These are phyloP conservation scores for Bedellia somnulentella DNA, from an alignment of 2,888 invertebrate species.

Conservation along the genomic window DNA sequence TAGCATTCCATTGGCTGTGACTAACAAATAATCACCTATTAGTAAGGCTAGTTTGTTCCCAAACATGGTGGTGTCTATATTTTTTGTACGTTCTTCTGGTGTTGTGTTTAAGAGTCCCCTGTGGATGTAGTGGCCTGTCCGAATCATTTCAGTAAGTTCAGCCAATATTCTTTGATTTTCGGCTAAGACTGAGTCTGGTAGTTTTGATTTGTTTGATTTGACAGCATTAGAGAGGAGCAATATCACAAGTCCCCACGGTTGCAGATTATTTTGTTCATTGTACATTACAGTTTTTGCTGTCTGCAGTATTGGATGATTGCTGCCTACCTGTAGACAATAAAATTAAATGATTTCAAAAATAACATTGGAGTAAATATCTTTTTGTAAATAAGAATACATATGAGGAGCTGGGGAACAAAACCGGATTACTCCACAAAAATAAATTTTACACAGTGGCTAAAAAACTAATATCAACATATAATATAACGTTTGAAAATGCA, in stretches of 20 bases:
- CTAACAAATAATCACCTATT: slow-evolving; percentile 84
- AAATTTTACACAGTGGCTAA: no score
- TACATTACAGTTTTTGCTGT: slow-evolving; percentile 81
- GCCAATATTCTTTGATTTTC: slow-evolving; percentile 50
- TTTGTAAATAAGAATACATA: no score
- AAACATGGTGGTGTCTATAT: slow-evolving; percentile 72
- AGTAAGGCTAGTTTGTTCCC: slow-evolving; percentile 88
- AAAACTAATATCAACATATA: no score
- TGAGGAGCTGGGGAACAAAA: no score
- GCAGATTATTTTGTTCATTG: slow-evolving; percentile 81
- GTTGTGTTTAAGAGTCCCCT: slow-evolving; percentile 57
- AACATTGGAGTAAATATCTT: no score
- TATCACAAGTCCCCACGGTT: slow-evolving; percentile 84
- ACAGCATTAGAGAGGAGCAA: slow-evolving; percentile 77
- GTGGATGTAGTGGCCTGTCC: slow-evolving; percentile 83
- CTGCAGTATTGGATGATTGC: slow-evolving; percentile 83
- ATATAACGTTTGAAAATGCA: no score
- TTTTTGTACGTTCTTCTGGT: slow-evolving; percentile 45
- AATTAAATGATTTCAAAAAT: no score
- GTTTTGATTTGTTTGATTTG: slow-evolving; percentile 54
- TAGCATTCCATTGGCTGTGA: slow-evolving; percentile 78
- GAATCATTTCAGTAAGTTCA: slow-evolving; percentile 84
- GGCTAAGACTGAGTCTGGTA: slow-evolving; percentile 60
- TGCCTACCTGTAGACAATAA: slow-evolving; percentile 65
- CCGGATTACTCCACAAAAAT: no score